These are phyloP conservation scores for Drosophila neotestacea DNA, from an alignment of 2,888 invertebrate genomes.

Conservation along the genomic window DNA sequence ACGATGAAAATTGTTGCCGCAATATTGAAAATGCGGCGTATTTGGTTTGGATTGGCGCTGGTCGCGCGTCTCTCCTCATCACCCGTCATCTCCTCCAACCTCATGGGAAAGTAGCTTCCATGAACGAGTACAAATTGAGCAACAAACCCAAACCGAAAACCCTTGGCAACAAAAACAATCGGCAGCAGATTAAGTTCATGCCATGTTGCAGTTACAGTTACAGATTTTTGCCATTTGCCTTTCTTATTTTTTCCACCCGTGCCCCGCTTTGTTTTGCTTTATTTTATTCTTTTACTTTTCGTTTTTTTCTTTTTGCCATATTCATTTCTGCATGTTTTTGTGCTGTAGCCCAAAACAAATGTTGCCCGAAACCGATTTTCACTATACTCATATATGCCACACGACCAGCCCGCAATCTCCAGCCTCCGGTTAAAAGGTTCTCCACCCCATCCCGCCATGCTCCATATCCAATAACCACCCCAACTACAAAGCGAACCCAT, in stretches of 20 bases:
- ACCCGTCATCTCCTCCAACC: neutral
- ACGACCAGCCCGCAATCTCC: neutral
- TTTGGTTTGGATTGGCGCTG: slow-evolving; percentile 66
- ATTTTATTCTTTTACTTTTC: slow-evolving; percentile 19
- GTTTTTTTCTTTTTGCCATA: slow-evolving; percentile 46
- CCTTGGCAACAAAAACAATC: slow-evolving; percentile 59
- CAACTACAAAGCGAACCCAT: slow-evolving; percentile 42
- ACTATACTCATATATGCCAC: slow-evolving; percentile 37
- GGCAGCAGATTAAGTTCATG: slow-evolving; percentile 79
- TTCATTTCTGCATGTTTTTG: slow-evolving; percentile 72
- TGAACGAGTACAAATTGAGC: slow-evolving; percentile 68
- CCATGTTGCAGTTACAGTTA: slow-evolving; percentile 80
- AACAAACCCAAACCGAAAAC: slow-evolving; percentile 61
- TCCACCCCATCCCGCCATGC: neutral
- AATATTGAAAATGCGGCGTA: slow-evolving; percentile 77
- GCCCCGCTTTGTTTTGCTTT: slow-evolving; percentile 17
- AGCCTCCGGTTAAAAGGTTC: neutral
- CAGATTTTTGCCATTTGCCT: slow-evolving; percentile 67
- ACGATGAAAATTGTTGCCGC: slow-evolving; percentile 79
- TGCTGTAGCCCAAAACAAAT: slow-evolving; percentile 75
- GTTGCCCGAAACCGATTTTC: slow-evolving; percentile 74
- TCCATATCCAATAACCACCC: slow-evolving; percentile 24
- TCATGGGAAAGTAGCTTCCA: slow-evolving; percentile 40
- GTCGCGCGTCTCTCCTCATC: slow-evolving; percentile 10
- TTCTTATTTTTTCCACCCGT: slow-evolving; percentile 27